Evolutionary conservation across 2,888 invertebrate species (phyloP).

Genomic region (Cephalotes varians): DNA sequence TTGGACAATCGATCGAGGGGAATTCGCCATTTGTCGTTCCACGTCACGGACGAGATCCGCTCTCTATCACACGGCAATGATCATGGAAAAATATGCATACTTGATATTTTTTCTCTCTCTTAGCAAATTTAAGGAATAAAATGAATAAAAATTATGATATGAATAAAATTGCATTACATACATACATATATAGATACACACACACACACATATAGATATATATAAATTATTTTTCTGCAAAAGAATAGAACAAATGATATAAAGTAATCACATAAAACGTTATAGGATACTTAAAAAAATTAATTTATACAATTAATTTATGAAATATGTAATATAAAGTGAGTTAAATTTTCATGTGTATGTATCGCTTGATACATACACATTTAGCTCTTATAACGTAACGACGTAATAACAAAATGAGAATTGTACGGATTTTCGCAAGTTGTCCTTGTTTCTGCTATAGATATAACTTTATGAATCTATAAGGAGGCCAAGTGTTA

Average conservation of each 20-base stretch:
- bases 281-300: not conserved
- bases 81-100: not conserved
- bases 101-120: not conserved
- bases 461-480: conserved; percentile 13
- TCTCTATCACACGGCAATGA: not conserved
- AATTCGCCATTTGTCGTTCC: conserved; percentile 36
- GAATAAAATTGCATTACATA: not conserved
- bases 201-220: not conserved
- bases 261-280: not conserved
- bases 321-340: not conserved
- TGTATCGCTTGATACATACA: no score
- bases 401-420: not conserved
- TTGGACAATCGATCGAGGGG: conserved; percentile 28
- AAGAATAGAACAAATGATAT: not conserved
- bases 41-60: conserved; percentile 1
- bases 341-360: not conserved
- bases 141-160: not conserved
- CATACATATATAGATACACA: not conserved
- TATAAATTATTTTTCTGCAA: not conserved
- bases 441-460: not conserved
- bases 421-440: not conserved
- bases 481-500: conserved; percentile 30
- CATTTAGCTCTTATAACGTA: no score
- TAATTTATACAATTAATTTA: no score
- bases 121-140: not conserved